These are phyloP conservation scores for Amiota mariae DNA, from an alignment of 2,888 invertebrate genomes.

Conservation along the genomic window DNA sequence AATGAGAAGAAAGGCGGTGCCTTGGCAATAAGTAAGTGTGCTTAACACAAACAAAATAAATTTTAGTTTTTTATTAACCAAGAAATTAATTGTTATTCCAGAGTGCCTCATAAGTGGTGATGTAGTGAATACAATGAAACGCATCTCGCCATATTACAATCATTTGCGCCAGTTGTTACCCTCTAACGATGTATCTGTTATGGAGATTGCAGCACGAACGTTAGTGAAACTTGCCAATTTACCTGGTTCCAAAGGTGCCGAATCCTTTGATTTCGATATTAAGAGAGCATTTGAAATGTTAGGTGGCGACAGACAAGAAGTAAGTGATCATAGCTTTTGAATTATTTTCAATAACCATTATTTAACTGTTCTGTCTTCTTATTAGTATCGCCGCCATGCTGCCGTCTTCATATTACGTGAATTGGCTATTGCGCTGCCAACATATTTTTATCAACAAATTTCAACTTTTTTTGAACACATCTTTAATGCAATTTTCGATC, in stretches of 20 bases:
- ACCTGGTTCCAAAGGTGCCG: constrained; percentile 94
- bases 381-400: constrained; percentile 87
- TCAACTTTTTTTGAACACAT: constrained; percentile 95
- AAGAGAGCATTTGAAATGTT: constrained; percentile 97
- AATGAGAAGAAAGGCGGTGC: constrained; percentile 97
- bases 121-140: constrained; percentile 91
- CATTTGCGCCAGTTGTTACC: constrained; percentile 92
- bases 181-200: constrained; percentile 91
- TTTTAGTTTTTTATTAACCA: constrained; percentile 19
- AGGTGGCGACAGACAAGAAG: constrained; percentile 90
- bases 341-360: background rate
- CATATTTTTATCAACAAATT: constrained; percentile 96
- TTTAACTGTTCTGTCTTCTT: constrained; percentile 41
- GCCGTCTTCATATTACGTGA: constrained; percentile 94
- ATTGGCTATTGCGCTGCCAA: constrained; percentile 95
- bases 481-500: constrained; percentile 91
- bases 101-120: constrained; percentile 95
- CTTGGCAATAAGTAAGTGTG: constrained; percentile 85
- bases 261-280: constrained; percentile 98
- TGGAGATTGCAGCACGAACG: constrained; percentile 97
- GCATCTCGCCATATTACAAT: constrained; percentile 93
- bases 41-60: background rate
- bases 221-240: constrained; percentile 93
- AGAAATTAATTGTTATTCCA: constrained; percentile 72
- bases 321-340: constrained; percentile 47